Percentiles rank a stretch among this genome's conserved stretches.
phyloP scores from a whole-genome alignment of 2,888 invertebrate species.

The Andricus quercusramuli region DNA sequence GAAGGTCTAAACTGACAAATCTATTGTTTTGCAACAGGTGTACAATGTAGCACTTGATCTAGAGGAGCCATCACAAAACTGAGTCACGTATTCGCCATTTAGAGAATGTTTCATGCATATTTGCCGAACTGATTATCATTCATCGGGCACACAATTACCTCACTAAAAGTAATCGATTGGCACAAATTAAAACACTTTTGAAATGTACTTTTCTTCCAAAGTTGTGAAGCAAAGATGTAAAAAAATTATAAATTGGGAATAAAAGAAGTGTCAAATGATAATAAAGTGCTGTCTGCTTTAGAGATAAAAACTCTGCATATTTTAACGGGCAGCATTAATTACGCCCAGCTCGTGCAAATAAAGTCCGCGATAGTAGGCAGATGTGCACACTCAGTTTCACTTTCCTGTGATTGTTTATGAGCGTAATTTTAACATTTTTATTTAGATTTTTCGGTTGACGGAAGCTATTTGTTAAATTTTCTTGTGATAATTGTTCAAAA shows the following conservation, averaged over 20 bases:
- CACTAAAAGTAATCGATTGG: not conserved
- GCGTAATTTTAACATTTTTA: not conserved
- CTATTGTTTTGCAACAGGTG: conserved; percentile 3
- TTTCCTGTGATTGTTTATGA: conserved; percentile 18
- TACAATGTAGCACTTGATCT: not conserved
- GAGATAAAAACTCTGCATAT: conserved; percentile 18
- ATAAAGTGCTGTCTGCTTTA: not conserved
- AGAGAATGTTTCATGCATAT: conserved; percentile 18
- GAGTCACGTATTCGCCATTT: conserved; percentile 28
- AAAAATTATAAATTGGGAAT: not conserved
- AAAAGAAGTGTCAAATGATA: not conserved
- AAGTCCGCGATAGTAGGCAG: conserved; percentile 20
- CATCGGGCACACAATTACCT: not conserved
- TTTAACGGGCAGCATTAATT: conserved; percentile 26
- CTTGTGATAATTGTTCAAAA: not conserved
- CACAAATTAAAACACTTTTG: not conserved
- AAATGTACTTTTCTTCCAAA: not conserved
- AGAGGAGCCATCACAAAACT: not conserved
- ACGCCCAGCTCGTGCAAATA: conserved; percentile 8
- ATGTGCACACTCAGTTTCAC: conserved; percentile 22
- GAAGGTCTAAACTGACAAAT: conserved; percentile 7
- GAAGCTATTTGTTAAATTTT: not conserved
- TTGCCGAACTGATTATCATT: conserved; percentile 8
- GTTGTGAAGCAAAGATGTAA: not conserved
- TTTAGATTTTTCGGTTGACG: not conserved